Evolutionary conservation across 2,113 vertebrate species (phyloP).

Genomic region (Rhea pennata): DNA sequence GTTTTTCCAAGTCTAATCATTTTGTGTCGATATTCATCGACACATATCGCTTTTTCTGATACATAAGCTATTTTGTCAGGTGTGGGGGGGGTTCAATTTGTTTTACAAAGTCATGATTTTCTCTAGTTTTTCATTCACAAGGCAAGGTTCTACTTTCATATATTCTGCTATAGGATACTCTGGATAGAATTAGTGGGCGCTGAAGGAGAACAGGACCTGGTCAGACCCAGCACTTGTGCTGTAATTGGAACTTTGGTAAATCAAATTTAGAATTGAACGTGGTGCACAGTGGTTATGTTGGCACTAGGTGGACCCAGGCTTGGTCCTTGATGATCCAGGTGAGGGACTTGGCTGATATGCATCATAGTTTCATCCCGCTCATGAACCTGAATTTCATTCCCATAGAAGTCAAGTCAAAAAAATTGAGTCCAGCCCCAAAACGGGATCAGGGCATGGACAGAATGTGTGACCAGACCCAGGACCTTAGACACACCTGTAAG

Average conservation of each 20-base stretch:
- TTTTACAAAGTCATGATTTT: not conserved
- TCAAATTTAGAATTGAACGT: not conserved
- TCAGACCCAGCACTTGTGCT: not conserved
- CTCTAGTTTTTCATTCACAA: not conserved
- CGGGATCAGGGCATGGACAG: not conserved
- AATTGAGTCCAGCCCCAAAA: not conserved
- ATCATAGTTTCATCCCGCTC: not conserved
- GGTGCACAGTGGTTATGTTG: accelerated
- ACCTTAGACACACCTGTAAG: not conserved
- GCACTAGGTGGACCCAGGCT: accelerated
- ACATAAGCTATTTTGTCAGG: accelerated
- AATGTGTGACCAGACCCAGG: not conserved
- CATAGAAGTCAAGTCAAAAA: not conserved
- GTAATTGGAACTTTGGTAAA: not conserved
- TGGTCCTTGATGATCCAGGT: too few relatives aligned
- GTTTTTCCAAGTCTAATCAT: not conserved
- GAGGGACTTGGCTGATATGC: not conserved
- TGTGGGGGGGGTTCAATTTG: not conserved
- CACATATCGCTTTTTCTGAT: not conserved
- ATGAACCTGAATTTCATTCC: not conserved
- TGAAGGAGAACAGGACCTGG: not conserved
- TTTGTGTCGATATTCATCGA: accelerated
- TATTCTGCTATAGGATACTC: not conserved
- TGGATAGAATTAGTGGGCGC: not conserved
- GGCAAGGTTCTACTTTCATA: not conserved